Evolutionary conservation across 53 echinoderm and acorn worm species (phyloP).

Genomic region (Mesocentrotus franciscanus): DNA sequence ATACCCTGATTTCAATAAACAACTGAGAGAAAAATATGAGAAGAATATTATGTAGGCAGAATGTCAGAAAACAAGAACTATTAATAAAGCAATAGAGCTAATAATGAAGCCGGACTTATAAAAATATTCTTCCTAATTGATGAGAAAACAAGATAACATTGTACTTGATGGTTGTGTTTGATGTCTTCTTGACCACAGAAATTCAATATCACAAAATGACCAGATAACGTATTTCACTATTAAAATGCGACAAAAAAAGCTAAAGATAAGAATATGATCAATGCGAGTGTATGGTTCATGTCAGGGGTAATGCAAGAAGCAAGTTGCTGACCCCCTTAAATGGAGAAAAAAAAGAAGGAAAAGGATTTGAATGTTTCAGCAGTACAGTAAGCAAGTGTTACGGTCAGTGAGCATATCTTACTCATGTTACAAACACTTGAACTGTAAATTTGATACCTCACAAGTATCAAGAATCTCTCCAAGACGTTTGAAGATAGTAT

Average conservation of each 20-base stretch:
- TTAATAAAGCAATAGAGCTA: background rate
- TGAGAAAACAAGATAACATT: background rate
- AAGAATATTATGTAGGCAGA: background rate
- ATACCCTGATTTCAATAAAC: background rate
- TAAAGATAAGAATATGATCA: background rate
- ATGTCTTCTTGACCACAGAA: slow-evolving; percentile 4
- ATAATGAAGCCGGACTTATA: background rate
- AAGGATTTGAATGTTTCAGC: background rate
- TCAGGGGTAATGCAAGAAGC: background rate
- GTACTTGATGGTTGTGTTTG: background rate
- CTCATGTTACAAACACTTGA: slow-evolving; percentile 21
- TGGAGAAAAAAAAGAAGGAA: background rate
- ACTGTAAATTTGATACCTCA: background rate
- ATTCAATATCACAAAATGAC: slow-evolving; percentile 26
- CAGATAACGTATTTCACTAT: background rate
- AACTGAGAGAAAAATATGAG: background rate
- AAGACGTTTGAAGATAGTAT: slow-evolving; percentile 35
- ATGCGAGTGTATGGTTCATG: background rate
- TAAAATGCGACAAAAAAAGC: background rate
- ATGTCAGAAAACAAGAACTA: background rate
- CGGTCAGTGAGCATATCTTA: background rate
- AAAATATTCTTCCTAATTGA: background rate
- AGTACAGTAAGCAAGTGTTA: background rate
- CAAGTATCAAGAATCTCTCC: slow-evolving; percentile 26
- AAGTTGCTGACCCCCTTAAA: background rate